Evolutionary conservation across 2,113 vertebrate species (phyloP).

Genomic region (Ammodytes marinus): DNA sequence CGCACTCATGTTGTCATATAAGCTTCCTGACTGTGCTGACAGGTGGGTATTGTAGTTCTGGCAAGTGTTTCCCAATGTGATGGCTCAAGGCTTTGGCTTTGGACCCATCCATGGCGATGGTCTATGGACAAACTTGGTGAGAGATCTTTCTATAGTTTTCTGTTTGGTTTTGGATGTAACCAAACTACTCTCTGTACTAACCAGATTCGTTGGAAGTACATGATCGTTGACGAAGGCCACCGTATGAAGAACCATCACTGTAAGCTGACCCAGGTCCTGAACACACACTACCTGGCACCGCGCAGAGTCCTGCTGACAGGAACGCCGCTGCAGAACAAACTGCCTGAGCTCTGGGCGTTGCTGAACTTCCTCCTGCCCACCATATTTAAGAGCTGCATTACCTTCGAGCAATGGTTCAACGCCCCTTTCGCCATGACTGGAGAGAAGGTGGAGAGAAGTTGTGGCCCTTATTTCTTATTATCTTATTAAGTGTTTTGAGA

Average conservation of each 20-base stretch:
- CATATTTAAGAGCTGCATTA: slow-evolving; percentile 99
- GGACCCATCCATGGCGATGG: slow-evolving; percentile 21
- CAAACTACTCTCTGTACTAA: not conserved
- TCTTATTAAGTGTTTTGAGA: slow-evolving; percentile 35
- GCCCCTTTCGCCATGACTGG: slow-evolving; percentile 98
- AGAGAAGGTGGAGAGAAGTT: slow-evolving; percentile 89
- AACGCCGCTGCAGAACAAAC: slow-evolving; percentile 96
- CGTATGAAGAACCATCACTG: slow-evolving; percentile 99
- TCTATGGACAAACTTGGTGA: slow-evolving; percentile 54
- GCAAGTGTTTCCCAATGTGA: slow-evolving; percentile 19
- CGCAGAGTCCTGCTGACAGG: slow-evolving; percentile 93
- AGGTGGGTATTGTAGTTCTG: slow-evolving; percentile 70
- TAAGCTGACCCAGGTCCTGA: slow-evolving; percentile 97
- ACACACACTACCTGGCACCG: slow-evolving; percentile 97
- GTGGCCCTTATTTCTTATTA: not conserved
- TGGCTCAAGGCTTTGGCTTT: slow-evolving; percentile 36
- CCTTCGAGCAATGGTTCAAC: slow-evolving; percentile 99
- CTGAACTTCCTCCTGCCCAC: slow-evolving; percentile 98
- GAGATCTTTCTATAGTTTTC: slow-evolving; percentile 29
- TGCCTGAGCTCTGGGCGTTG: slow-evolving; percentile 95
- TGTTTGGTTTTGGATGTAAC: slow-evolving; percentile 10
- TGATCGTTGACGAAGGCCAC: slow-evolving; percentile 98
- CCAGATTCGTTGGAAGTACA: slow-evolving; percentile 99
- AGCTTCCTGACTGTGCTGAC: slow-evolving; percentile 59
- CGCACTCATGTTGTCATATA: slow-evolving; percentile 75